A percentile compares a stretch with the other conserved stretches of the same genome.
phyloP scores from a whole-genome alignment of 2,888 invertebrate genomes.

The Plutella xylostella region DNA sequence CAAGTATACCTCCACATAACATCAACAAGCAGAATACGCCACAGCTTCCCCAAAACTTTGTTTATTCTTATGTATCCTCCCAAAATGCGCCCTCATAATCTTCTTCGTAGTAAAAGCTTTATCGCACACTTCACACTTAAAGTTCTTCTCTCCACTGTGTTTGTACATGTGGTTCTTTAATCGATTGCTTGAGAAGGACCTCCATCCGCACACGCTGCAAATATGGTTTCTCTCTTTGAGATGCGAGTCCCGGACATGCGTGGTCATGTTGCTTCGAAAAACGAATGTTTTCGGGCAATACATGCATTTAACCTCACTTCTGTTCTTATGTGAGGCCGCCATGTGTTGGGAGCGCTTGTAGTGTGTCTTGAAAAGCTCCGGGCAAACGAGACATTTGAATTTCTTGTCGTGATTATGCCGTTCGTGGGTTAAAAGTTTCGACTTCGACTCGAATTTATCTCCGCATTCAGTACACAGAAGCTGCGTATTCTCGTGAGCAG shows the following conservation, averaged over 20 bases:
- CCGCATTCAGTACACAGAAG: constrained; percentile 51
- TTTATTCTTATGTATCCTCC: constrained; percentile 1
- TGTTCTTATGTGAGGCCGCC: constrained; percentile 49
- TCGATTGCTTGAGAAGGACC: constrained; percentile 55
- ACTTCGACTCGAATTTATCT: constrained; percentile 56
- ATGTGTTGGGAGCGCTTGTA: constrained; percentile 52
- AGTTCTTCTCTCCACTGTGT: constrained; percentile 60
- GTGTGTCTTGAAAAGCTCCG: constrained; percentile 46
- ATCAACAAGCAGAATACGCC: too few relatives aligned
- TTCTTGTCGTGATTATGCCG: constrained; percentile 58
- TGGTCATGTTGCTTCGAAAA: constrained; percentile 60
- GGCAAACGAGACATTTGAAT: constrained; percentile 60
- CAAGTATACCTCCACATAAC: too few relatives aligned
- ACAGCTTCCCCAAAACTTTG: not conserved
- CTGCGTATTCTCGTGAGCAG: constrained; percentile 45
- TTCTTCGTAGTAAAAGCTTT: constrained; percentile 57
- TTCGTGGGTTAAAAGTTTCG: constrained; percentile 60
- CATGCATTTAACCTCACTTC: constrained; percentile 50
- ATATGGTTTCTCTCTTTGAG: constrained; percentile 49
- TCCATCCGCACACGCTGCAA: constrained; percentile 54
- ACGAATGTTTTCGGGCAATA: constrained; percentile 59
- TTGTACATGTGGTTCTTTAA: constrained; percentile 64
- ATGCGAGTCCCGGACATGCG: constrained; percentile 49
- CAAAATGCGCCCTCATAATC: constrained; percentile 46
- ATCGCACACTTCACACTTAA: constrained; percentile 51